Percentiles rank a stretch among this genome's conserved stretches.
Evolutionary conservation across 2,113 vertebrate genomes (phyloP).

Genomic region (Phalacrocorax carbo): DNA sequence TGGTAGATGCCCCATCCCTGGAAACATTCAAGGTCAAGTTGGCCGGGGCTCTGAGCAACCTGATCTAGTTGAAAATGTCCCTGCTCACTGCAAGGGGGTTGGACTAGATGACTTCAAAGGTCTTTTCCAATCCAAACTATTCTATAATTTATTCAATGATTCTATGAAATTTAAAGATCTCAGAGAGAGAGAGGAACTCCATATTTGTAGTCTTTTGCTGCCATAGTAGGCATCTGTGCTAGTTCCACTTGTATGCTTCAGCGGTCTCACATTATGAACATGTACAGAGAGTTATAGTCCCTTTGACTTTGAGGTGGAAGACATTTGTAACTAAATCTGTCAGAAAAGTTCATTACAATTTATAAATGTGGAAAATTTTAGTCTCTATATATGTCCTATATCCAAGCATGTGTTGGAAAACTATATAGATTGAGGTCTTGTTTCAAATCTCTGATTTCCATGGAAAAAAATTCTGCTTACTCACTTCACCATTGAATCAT

Average conservation of each 20-base stretch:
- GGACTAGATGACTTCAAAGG: not conserved
- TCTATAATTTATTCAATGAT: not conserved
- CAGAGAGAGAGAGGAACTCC: not conserved
- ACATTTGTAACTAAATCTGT: not conserved
- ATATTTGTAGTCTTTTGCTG: not conserved
- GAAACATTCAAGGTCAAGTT: too few relatives aligned
- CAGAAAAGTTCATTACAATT: not conserved
- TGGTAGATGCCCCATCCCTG: too few relatives aligned
- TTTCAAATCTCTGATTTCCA: not conserved
- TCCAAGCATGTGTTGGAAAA: not conserved
- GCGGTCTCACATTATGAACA: not conserved
- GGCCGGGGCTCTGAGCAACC: too few relatives aligned
- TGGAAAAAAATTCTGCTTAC: not conserved
- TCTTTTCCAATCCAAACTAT: not conserved
- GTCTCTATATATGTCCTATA: not conserved
- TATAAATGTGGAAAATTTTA: not conserved
- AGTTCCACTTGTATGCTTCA: not conserved
- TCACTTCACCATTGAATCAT: not conserved
- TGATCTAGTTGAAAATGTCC: too few relatives aligned
- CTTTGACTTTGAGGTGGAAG: not conserved
- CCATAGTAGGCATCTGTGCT: fast-evolving
- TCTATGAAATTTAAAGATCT: not conserved
- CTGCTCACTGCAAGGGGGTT: too few relatives aligned
- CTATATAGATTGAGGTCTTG: not conserved
- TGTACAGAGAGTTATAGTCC: not conserved